A percentile compares a stretch with the other conserved stretches of the same genome.
Evolutionary conservation across 2,888 invertebrate species (phyloP).

Genomic region (Cataglyphis altisquamis): DNA sequence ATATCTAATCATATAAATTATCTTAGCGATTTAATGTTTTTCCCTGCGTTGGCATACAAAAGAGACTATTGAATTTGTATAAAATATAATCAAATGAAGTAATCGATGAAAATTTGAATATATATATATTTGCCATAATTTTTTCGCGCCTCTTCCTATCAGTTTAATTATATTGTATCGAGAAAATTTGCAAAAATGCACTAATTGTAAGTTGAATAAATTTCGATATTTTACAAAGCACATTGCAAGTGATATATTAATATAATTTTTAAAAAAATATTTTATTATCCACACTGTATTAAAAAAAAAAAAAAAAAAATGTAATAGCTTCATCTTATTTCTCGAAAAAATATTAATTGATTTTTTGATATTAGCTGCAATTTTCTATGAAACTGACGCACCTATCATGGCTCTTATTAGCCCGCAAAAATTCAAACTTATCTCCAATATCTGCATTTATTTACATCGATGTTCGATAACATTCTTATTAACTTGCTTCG

Average conservation of each 20-base stretch:
- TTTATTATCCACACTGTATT: neutral
- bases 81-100: neutral
- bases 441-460: constrained; percentile 1
- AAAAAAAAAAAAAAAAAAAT: neutral
- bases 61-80: neutral
- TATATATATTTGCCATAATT: neutral
- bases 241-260: neutral
- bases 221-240: neutral
- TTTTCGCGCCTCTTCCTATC: neutral
- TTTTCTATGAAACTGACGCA: neutral
- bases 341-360: neutral
- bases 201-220: neutral
- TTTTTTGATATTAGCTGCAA: constrained; percentile 11
- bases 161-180: neutral
- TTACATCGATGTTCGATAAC: neutral
- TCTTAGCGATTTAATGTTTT: neutral
- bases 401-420: too few relatives aligned
- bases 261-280: neutral
- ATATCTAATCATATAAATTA: constrained; percentile 14
- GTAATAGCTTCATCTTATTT: neutral
- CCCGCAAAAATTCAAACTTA: too few relatives aligned
- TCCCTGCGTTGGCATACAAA: neutral
- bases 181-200: constrained; percentile 18
- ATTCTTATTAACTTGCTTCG: neutral
- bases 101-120: neutral